Evolutionary conservation across 1,140 invertebrate species (phyloP), one percentile per base, ranked within the genome.

Genomic region (Matsumurasca onukii): DNA sequence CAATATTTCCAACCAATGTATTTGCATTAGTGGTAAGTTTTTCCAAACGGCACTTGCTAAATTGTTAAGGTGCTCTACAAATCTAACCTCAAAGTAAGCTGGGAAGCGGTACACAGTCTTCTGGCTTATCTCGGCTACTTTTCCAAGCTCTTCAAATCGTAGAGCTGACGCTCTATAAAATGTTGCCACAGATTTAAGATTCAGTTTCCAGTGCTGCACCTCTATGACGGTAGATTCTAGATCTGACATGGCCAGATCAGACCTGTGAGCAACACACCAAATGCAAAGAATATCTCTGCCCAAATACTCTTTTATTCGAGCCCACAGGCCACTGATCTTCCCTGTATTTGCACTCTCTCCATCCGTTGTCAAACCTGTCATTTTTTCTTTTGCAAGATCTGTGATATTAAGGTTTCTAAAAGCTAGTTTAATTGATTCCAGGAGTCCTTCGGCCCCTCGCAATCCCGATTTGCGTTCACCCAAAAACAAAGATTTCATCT

Each of bases 81-180:
- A 68, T 62, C 55, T 27, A 13, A 67, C 66, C 31, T 39, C 49
- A 39, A 59, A 57, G 29, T 67, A 12, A 31, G 24, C n/a, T 1
- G 66, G 51, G 24, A 67, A 55, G 1, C 51, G 55, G 27, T 67
- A 59, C 24, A 61, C 51, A 3, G 31, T 51, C 13, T 67, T 48
- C 1, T 31, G 25, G 45, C 25, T 39, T 49, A 24, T 30, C 55
- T 30, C 55, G 5, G 55, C 52, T 27, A 68, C 27, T 39, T 2
- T 5, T 52, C 51, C 30, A 3, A 66, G 45, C 5, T 66, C 27
- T n/a, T 66, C 65, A 20, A 49, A 49, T 0, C 31, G 31, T 25
- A 68, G 17, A 5, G 66, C 31, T 24, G 66, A 68, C 22, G 29
- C 30, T 68, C 66, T 57, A 34, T 68, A 61, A 20, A 67, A 67